phyloP scores from a whole-genome alignment of 35 echinoderm and acorn worm species.

The Stichopus chloronotus region DNA sequence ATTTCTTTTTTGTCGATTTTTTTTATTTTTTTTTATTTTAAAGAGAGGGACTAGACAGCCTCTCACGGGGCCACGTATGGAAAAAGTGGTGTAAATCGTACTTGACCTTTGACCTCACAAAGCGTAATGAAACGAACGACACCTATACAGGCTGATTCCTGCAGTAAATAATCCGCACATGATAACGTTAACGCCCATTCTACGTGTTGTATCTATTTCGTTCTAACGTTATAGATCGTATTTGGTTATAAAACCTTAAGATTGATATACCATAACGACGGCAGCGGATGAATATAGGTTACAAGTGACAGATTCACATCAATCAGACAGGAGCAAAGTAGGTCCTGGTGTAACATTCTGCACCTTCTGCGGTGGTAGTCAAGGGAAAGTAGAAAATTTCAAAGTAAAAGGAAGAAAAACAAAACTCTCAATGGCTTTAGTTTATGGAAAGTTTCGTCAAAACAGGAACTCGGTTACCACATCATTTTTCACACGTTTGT shows the following conservation, averaged over 20 bases:
- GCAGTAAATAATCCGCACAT: constrained; percentile 30
- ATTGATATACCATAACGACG: constrained; percentile 5
- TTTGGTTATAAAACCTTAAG: constrained; percentile 21
- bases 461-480: neutral
- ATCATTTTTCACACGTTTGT: neutral
- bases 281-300: constrained; percentile 34
- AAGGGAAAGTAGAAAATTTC: neutral
- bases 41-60: too few relatives aligned
- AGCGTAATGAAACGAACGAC: neutral
- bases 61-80: too few relatives aligned
- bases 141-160: neutral
- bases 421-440: neutral
- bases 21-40: too few relatives aligned
- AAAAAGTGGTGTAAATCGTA: neutral
- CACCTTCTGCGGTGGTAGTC: neutral
- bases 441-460: neutral
- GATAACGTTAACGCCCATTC: neutral
- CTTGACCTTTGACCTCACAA: neutral
- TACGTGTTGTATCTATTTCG: constrained; percentile 32
- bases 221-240: neutral
- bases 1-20: too few relatives aligned
- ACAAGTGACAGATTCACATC: constrained; percentile 21
- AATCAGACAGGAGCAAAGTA: neutral
- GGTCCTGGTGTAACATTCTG: constrained; percentile 20
- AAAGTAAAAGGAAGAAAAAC: too few relatives aligned